Base-by-base conservation (phyloP, 2,888 invertebrate genomes). In the Marasmarcha lunaedactyla region DNA sequence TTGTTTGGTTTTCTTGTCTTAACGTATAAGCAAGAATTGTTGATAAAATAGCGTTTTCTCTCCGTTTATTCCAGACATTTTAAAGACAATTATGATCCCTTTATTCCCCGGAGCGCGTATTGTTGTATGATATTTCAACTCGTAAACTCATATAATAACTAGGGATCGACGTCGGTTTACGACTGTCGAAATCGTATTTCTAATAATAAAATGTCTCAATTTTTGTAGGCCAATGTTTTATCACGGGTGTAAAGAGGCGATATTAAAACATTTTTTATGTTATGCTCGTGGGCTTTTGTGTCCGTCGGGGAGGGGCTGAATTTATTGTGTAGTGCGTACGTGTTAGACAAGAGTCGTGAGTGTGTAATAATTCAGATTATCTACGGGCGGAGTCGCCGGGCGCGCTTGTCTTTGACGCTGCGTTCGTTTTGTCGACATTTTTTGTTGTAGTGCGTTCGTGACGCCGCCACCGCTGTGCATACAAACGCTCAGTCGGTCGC, bases 151-250 rank as follows among this genome's bases (percentile, higher is more conserved):
- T 64, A 73, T 71, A 70, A 76, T 76, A 76, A 71, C 73, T 63
- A 50, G 43, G 60, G 63, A 59, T 67, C 64, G 56, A 59, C 63
- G 63, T 55, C 60, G 61, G 57, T 78, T 79, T 79, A 79, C 63
- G 73, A 71, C 73, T 62, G 68, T 74, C 72, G 70, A 78, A 79
- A 79, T 71, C 70, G 72, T 77, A 76, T 78, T 73, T 70, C 77
- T 77, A 77, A 78, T 76, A 79, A 77, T 77, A 81, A 81, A 81
- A 77, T 63, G 71, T 71, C 78, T 77, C 74, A 77, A 78, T 78
- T 77, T 71, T 63, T 71, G 59, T 64, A 62, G 66, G 65, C 61
- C 71, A 63, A 71, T 73, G 74, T 74, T 79, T 76, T 77, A 81
- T 79, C 61, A 58, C 55, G 50, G 61, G 43, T 59, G 63, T 77